These are phyloP conservation scores for Metopia argyrocephala DNA, from an alignment of 2,888 invertebrate genomes.

Conservation along the genomic window DNA sequence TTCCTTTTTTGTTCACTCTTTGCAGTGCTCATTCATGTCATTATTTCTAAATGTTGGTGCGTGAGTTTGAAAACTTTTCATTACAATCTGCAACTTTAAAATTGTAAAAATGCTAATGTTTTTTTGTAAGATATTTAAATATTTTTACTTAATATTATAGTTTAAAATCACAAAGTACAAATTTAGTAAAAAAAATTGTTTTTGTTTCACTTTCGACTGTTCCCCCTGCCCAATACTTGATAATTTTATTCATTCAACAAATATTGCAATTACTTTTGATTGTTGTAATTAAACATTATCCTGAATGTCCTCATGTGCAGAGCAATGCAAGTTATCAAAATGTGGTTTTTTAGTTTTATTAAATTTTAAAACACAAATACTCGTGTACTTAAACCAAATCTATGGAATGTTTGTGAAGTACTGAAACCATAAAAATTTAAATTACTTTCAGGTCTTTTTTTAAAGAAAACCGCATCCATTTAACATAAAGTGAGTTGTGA, in stretches of 20 bases:
- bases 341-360: neutral
- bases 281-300: neutral
- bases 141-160: no score
- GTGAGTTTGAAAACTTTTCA: slow-evolving; percentile 4
- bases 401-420: no score
- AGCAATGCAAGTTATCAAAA: neutral
- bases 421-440: no score
- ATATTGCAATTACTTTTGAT: neutral
- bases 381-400: no score
- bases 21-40: neutral
- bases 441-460: no score
- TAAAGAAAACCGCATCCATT: no score
- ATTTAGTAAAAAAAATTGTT: no score
- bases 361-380: no score
- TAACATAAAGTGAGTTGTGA: no score
- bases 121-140: no score
- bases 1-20: neutral
- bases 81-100: neutral
- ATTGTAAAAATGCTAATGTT: neutral
- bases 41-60: slow-evolving; percentile 13
- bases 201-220: neutral
- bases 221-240: neutral
- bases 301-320: slow-evolving; percentile 11
- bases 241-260: neutral
- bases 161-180: no score